phyloP scores from a whole-genome alignment of 2,113 vertebrate species.

The Sinocyclocheilus anshuiensis region DNA sequence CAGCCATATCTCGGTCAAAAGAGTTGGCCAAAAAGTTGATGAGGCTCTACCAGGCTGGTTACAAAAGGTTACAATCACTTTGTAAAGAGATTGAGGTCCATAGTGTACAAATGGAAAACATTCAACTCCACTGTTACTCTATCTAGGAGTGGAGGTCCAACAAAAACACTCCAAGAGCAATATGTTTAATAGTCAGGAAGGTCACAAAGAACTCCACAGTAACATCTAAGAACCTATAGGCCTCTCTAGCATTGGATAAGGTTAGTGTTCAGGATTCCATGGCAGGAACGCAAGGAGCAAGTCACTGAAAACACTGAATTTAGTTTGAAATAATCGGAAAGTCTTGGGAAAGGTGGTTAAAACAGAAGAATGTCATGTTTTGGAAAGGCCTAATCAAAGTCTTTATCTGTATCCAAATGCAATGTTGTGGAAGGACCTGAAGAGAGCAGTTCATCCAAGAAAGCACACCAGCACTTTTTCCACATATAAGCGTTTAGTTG shows the following conservation, averaged over 20 bases:
- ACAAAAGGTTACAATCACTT: not conserved
- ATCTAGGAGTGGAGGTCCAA: not conserved
- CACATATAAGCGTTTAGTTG: not conserved
- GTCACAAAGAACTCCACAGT: not conserved
- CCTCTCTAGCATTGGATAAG: no score
- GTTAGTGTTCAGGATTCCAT: no score
- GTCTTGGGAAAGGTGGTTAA: not conserved
- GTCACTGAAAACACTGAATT: not conserved
- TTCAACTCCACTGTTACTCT: not conserved
- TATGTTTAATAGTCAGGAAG: not conserved
- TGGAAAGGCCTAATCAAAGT: not conserved
- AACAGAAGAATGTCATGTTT: not conserved
- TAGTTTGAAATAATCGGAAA: not conserved
- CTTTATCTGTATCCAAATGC: not conserved
- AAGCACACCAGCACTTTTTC: not conserved
- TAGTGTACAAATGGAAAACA: not conserved
- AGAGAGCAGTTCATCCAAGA: not conserved
- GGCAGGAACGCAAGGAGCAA: not conserved
- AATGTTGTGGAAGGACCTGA: not conserved
- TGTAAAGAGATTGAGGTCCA: not conserved
- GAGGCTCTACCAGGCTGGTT: not conserved
- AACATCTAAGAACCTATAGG: not conserved
- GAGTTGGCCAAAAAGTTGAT: not conserved
- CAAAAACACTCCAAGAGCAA: not conserved
- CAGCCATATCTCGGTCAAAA: not conserved